Evolutionary conservation across 2,888 invertebrate species (phyloP).

Genomic region (Nebria brevicollis): DNA sequence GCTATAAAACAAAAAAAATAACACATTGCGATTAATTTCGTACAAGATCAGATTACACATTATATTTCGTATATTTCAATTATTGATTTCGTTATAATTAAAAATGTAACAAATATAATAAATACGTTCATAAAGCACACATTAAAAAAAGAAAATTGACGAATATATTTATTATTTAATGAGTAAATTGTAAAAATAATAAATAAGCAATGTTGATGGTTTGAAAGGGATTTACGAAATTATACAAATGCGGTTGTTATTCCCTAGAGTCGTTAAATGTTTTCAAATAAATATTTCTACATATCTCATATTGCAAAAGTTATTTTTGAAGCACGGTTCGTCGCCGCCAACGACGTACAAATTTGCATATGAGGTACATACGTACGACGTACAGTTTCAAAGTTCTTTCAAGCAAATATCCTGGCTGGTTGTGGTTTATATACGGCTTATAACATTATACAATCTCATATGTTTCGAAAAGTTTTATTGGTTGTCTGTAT

Average conservation of each 20-base stretch:
- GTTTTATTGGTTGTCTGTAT: neutral
- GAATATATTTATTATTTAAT: too few species aligned
- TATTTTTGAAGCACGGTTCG: neutral
- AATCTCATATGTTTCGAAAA: neutral
- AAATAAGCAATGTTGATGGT: too few species aligned
- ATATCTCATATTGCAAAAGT: neutral
- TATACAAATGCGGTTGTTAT: neutral
- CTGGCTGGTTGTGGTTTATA: neutral
- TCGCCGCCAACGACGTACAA: neutral
- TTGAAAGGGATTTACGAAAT: neutral
- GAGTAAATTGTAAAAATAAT: too few species aligned
- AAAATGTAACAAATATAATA: too few species aligned
- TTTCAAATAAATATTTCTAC: neutral
- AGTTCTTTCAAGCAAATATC: neutral
- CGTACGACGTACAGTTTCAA: neutral
- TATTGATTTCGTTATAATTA: too few species aligned
- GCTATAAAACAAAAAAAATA: neutral
- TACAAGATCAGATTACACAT: too few species aligned
- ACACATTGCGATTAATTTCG: too few species aligned
- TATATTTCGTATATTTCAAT: too few species aligned
- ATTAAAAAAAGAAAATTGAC: too few species aligned
- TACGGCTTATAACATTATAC: neutral
- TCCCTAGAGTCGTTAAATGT: neutral
- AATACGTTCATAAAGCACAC: too few species aligned
- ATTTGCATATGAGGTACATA: neutral